Base-by-base conservation (phyloP, 1,140 invertebrate species). In the Dysdera silvatica region DNA sequence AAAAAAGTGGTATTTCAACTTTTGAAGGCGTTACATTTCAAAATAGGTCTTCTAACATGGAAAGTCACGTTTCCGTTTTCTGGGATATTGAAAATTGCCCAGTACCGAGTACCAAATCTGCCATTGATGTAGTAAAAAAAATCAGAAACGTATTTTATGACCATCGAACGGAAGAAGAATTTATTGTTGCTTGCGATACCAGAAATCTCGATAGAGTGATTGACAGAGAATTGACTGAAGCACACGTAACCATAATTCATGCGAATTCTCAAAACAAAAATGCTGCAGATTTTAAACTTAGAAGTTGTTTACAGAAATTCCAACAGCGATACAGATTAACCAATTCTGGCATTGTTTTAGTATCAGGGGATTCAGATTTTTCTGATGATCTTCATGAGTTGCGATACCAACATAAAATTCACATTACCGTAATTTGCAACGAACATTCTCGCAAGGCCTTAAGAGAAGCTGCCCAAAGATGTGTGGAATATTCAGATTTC, bases 51-150 rank as follows among this genome's bases (percentile, higher is more conserved):
- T n/a, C 26, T 20, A 48, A 48, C 4, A 26, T n/a, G 16, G 32
- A 55, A 37, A 29, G 33, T 10, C 43, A 49, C 18, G 31, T 65
- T 20, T 41, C 48, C 31, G 47, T 67, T 8, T 67, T 57, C 55
- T 69, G 68, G 68, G 68, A 69, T 45, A 67, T 69, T 43, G 68
- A 69, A 54, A 69, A 69, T 43, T 67, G 66, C 37, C 55, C 66
- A 12, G 47, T 69, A 4, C 68, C 68, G 4, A 33, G 12, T 14
- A 29, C 37, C 32, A 65, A 62, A 28, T 65, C 66, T 20, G 66
- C 60, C 24, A n/a, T 37, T 24, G 53, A 65, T 48, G 51, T 67
- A 47, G 68, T 67, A 14, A 61, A 66, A 29, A 45, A 47, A 28
- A 31, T 69, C 2, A 33, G 68, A 32, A 48, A 65, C 31, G 57